phyloP scores from a whole-genome alignment of 2,113 vertebrate species.

The Regulus satrapa region DNA sequence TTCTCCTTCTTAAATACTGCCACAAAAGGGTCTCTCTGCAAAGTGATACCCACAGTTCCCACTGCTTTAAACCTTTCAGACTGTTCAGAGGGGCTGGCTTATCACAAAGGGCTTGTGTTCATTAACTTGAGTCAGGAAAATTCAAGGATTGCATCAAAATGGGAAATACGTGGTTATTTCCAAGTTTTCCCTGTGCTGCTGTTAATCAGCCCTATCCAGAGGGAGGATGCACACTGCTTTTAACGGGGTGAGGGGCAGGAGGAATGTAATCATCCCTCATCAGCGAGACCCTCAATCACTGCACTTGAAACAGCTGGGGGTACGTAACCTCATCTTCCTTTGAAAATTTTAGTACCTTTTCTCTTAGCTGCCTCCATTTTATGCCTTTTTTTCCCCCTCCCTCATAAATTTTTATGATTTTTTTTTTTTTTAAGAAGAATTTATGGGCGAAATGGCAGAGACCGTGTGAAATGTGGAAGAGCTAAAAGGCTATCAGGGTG shows the following conservation, averaged over 20 bases:
- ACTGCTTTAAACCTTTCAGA: not conserved
- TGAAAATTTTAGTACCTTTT: conserved; percentile 33
- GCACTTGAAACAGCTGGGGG: conserved; percentile 53
- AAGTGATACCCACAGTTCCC: not conserved
- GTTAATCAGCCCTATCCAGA: conserved; percentile 35
- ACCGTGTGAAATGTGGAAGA: conserved; percentile 32
- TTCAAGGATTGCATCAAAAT: not conserved
- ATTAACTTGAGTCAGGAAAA: not conserved
- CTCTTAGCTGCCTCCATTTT: not conserved
- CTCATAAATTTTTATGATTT: conserved; percentile 60
- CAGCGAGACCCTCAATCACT: conserved; percentile 61
- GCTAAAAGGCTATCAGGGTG: conserved; percentile 54
- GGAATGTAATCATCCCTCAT: conserved; percentile 56
- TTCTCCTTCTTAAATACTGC: not conserved
- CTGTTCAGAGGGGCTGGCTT: not conserved
- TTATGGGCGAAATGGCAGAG: conserved; percentile 10
- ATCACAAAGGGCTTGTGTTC: not conserved
- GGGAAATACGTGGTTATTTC: not conserved
- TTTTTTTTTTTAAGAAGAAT: not conserved
- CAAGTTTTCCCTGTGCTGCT: not conserved
- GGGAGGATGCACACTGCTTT: not conserved
- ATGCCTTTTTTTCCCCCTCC: not conserved
- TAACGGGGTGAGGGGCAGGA: not conserved
- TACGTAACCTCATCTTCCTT: conserved; percentile 26
- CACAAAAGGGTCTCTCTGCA: not conserved